Conservation (phyloP, 1,140 invertebrate genomes). For the Macrobrachium nipponense region DNA sequence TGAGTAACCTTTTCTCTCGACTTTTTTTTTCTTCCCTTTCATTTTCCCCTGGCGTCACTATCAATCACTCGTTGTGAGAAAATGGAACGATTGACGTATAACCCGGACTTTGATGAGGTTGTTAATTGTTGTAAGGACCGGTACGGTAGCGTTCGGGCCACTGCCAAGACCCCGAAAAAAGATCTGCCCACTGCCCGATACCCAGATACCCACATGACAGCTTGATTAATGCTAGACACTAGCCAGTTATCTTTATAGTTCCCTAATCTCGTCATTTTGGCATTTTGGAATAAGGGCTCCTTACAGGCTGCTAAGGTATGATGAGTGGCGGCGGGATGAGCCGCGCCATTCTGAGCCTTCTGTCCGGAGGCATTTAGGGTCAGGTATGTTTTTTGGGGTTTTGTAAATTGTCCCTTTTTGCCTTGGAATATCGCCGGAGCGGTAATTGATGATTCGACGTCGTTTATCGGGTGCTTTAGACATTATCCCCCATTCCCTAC, state of each 20-base stretch:
- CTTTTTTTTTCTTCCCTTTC: not conserved
- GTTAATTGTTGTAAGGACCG: slow-evolving; percentile 34
- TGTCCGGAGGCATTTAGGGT: not conserved
- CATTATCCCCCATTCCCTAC: slow-evolving; percentile 8
- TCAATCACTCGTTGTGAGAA: slow-evolving; percentile 38
- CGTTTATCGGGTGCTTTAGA: slow-evolving; percentile 15
- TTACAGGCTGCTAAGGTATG: too few relatives aligned
- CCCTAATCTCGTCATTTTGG: too few relatives aligned
- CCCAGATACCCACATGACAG: slow-evolving; percentile 51
- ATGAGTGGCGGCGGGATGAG: not conserved
- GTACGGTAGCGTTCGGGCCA: not conserved
- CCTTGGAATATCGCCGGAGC: not conserved
- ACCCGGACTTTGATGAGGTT: slow-evolving; percentile 51
- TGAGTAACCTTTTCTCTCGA: not conserved
- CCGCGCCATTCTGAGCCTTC: slow-evolving; percentile 15
- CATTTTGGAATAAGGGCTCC: too few relatives aligned
- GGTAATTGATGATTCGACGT: slow-evolving; percentile 43
- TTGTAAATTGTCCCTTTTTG: slow-evolving; percentile 4
- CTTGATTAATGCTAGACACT: slow-evolving; percentile 52
- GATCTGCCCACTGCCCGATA: slow-evolving; percentile 33
- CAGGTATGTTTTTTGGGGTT: too few relatives aligned
- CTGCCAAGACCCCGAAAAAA: not conserved
- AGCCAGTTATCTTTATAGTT: too few relatives aligned
- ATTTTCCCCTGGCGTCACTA: slow-evolving; percentile 31
- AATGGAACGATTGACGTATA: slow-evolving; percentile 49